Evolutionary conservation across 2,113 vertebrate genomes (phyloP), one percentile per base, ranked within the genome.

Genomic region (Empidonax alnorum): DNA sequence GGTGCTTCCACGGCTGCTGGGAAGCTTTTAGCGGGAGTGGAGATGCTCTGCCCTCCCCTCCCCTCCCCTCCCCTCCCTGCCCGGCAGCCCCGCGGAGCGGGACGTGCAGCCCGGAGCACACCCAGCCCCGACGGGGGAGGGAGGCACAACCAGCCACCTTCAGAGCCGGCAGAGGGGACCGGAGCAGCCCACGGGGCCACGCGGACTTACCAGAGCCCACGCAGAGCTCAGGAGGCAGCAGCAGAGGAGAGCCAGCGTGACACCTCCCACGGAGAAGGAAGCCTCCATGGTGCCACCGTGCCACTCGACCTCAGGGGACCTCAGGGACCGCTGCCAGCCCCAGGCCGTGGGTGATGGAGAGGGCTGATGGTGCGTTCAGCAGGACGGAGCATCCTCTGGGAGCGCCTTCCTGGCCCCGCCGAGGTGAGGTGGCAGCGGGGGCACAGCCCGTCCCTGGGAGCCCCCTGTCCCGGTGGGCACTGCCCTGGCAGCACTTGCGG

Each of bases 151-250:
- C 18, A 42, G 23, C 12, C 11, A 16, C 16, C 5, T 9, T 19
- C 17, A 58, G 47, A 78, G 59, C 5, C 53, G 13, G 14, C 30
- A 67, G 20, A 84, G 27, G 31, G 31, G n/a, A 62, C 4, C 1
- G 0, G 55, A 55, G 71, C 14, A 79, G 55, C 71, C 81, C 56
- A 3, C 0, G 6, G 63, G 47, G 21, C 61, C 47, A 7, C 0
- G 3, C 56, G 14, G 49, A 97, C 96, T 96, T 94, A 97, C 96
- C 96, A 97, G 76, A 65, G 96, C 96, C 84, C 78, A 39, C 1
- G 4, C 81, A 2, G 72, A 93, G 30, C 91, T 63, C 59, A 96
- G 79, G 42, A 97, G 85, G 37, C 84, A 94, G 92, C 93, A 94
- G 94, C 82, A 96, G 68, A 97, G 59, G 3, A 96, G 72, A 80